phyloP scores from a whole-genome alignment of 2,797 vertebrate genomes.

The Poeciliopsis infans region DNA sequence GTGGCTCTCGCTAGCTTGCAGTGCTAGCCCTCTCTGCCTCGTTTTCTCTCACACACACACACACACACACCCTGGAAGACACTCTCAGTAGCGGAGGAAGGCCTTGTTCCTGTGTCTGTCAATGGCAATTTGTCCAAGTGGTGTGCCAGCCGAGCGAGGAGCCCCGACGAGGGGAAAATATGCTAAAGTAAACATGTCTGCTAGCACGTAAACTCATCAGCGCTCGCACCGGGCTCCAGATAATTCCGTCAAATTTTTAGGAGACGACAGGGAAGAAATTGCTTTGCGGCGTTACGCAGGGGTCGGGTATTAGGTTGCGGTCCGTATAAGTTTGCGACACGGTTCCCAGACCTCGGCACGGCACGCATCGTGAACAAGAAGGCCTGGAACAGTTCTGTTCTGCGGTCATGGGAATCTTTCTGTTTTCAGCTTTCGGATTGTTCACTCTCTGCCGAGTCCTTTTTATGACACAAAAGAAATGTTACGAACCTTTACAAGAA shows the following conservation, averaged over 20 bases:
- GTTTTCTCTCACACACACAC: background rate
- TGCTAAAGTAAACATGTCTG: conserved; percentile 66
- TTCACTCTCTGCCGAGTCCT: conserved; percentile 28
- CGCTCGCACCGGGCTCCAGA: conserved; percentile 49
- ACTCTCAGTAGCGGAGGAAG: conserved; percentile 28
- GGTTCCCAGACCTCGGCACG: conserved; percentile 46
- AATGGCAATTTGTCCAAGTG: conserved; percentile 48
- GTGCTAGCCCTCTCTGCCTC: background rate
- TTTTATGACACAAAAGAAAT: background rate
- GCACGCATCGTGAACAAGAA: conserved; percentile 53
- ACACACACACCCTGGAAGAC: conserved; percentile 6
- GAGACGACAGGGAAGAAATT: conserved; percentile 59
- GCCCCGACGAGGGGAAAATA: conserved; percentile 52
- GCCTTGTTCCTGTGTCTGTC: conserved; percentile 55
- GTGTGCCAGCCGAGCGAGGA: conserved; percentile 49
- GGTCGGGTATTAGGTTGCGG: conserved; percentile 25
- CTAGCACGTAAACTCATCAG: conserved; percentile 57
- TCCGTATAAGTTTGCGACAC: conserved; percentile 58
- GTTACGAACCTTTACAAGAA: background rate
- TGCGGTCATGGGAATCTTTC: conserved; percentile 66
- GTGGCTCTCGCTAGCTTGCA: background rate
- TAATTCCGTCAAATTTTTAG: conserved; percentile 44
- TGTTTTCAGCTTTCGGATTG: conserved; percentile 45
- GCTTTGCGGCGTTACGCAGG: conserved; percentile 22
- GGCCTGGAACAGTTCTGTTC: conserved; percentile 55